Evolutionary conservation across 2,888 invertebrate genomes (phyloP).

Genomic region (Chironomus riparius): DNA sequence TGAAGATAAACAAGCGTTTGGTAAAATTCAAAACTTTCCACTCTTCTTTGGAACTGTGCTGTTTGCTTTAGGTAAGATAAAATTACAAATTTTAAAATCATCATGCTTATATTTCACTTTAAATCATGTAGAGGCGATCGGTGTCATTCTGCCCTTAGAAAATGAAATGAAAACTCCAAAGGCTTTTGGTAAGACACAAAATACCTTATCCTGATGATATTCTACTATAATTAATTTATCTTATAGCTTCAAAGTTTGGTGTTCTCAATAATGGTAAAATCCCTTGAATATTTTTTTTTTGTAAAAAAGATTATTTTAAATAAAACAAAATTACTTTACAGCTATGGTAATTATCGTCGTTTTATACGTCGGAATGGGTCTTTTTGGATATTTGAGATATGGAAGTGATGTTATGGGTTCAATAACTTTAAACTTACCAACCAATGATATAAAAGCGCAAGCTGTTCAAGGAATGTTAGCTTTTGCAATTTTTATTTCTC

Average conservation of each 20-base stretch:
- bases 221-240: not conserved
- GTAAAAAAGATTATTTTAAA: no score
- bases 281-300: not conserved
- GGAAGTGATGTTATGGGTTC: conserved; percentile 63
- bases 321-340: conserved; percentile 9
- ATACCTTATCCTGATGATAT: not conserved
- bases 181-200: conserved; percentile 63
- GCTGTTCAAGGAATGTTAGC: conserved; percentile 65
- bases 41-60: conserved; percentile 93
- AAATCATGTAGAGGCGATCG: conserved; percentile 27
- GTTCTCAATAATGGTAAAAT: not conserved
- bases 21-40: conserved; percentile 62
- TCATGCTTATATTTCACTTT: no score
- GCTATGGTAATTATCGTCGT: conserved; percentile 72
- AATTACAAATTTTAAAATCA: no score
- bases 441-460: conserved; percentile 54
- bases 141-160: conserved; percentile 80
- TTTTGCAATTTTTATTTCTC: conserved; percentile 80
- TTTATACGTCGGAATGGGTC: conserved; percentile 75
- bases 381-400: conserved; percentile 84
- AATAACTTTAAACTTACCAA: conserved; percentile 77
- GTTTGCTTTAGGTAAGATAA: conserved; percentile 80
- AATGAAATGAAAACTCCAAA: conserved; percentile 88
- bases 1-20: conserved; percentile 54
- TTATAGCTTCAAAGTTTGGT: conserved; percentile 30